Evolutionary conservation across 2,113 vertebrate species (phyloP).

Genomic region (Poeciliopsis retropinna): DNA sequence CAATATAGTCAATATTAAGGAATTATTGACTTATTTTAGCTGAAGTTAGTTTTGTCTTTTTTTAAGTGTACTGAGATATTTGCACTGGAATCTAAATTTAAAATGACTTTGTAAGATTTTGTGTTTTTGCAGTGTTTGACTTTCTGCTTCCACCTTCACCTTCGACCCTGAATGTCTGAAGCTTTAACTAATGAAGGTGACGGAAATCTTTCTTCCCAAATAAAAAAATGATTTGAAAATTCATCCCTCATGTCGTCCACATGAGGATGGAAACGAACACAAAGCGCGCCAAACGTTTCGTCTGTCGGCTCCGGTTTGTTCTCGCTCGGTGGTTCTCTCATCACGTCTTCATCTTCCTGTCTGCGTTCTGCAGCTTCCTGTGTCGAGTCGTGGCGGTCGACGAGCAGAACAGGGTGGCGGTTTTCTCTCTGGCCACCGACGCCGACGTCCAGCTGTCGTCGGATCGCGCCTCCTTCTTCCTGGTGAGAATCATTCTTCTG

Average conservation of each 20-base stretch:
- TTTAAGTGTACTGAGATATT: no score
- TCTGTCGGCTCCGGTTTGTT: constrained; percentile 2
- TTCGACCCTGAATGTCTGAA: no score
- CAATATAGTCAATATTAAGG: no score
- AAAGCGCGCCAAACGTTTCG: not conserved
- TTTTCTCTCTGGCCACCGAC: constrained; percentile 82
- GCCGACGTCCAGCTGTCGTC: constrained; percentile 84
- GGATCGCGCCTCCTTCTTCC: constrained; percentile 85
- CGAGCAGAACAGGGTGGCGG: constrained; percentile 76
- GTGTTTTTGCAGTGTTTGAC: no score
- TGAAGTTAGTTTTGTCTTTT: no score
- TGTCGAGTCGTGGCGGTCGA: constrained; percentile 87
- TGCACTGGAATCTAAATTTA: no score
- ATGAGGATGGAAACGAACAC: not conserved
- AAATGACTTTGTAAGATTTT: no score
- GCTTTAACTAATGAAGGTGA: no score
- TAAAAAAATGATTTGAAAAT: no score
- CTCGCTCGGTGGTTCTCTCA: constrained; percentile 3
- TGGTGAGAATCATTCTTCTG: constrained; percentile 78
- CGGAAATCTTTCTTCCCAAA: no score
- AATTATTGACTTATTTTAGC: no score
- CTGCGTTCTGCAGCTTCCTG: constrained; percentile 82
- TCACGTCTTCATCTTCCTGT: constrained; percentile 27
- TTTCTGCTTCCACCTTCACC: no score
- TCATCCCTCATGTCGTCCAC: not conserved